phyloP scores from a whole-genome alignment of 2,797 vertebrate genomes.

The Myotis pilosus region DNA sequence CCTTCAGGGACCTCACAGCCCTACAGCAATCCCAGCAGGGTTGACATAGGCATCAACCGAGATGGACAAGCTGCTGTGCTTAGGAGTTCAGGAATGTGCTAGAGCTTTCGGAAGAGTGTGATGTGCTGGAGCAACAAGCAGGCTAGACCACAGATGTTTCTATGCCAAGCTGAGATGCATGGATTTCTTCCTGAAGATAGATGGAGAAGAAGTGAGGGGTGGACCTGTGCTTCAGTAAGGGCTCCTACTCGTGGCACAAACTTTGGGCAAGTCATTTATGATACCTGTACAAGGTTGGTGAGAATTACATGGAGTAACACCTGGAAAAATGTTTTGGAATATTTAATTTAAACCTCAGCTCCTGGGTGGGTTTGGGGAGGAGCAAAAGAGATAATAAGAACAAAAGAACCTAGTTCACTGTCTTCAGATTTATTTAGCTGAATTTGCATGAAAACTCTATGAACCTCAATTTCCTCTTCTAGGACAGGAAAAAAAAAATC shows the following conservation, averaged over 20 bases:
- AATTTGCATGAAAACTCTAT: not conserved
- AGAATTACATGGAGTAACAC: not conserved
- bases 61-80: not conserved
- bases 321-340: not conserved
- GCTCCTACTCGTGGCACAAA: not conserved
- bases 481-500: not conserved
- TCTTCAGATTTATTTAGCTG: not conserved
- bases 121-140: not conserved
- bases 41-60: not conserved
- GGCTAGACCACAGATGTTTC: not conserved
- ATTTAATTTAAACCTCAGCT: not conserved
- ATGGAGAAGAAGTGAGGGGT: not conserved
- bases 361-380: not conserved
- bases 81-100: not conserved
- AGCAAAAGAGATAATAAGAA: not conserved
- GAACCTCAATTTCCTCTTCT: not conserved
- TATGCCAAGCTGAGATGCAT: not conserved
- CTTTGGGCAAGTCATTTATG: not conserved
- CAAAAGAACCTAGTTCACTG: not conserved
- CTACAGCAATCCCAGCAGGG: not conserved
- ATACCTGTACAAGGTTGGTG: not conserved
- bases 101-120: not conserved
- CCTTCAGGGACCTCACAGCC: not conserved
- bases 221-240: not conserved
- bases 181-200: not conserved